A percentile compares a stretch with the other conserved stretches of the same genome.
These are phyloP conservation scores for Mugil cephalus DNA, from an alignment of 2,113 vertebrate genomes.

Conservation along the genomic window DNA sequence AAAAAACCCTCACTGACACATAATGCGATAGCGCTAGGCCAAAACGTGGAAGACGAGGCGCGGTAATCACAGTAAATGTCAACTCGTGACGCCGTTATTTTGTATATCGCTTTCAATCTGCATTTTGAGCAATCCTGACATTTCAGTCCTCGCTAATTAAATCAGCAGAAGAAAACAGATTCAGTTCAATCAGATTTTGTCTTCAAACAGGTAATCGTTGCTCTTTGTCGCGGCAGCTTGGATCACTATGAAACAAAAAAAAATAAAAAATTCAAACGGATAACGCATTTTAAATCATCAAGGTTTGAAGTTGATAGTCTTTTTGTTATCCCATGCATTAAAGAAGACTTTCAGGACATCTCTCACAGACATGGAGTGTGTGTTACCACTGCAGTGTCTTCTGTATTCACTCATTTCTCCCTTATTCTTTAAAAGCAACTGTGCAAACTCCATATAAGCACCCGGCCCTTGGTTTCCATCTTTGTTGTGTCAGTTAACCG, in stretches of 20 bases:
- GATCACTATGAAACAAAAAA: conserved; percentile 2
- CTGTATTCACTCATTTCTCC: background rate
- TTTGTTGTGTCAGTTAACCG: no score
- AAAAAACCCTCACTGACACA: background rate
- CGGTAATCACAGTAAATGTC: background rate
- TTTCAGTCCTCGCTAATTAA: conserved; percentile 19
- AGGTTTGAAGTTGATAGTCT: background rate
- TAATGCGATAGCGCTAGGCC: background rate
- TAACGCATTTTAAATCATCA: conserved; percentile 1
- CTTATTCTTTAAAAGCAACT: background rate
- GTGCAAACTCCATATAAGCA: background rate
- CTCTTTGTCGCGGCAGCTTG: background rate
- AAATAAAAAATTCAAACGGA: background rate
- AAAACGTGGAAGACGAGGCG: background rate
- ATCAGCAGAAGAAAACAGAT: conserved; percentile 3
- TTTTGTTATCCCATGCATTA: background rate
- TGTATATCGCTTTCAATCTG: background rate
- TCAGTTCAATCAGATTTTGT: background rate
- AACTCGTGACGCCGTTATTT: conserved; percentile 6
- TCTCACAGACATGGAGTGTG: no score
- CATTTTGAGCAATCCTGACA: conserved; percentile 2
- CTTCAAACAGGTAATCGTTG: conserved; percentile 11
- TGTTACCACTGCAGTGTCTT: background rate
- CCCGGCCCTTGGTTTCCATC: background rate
- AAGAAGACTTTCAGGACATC: background rate